A percentile compares a stretch with the other conserved stretches of the same genome.
phyloP scores from a whole-genome alignment of 2,888 invertebrate genomes.

The Octonoba sinensis region DNA sequence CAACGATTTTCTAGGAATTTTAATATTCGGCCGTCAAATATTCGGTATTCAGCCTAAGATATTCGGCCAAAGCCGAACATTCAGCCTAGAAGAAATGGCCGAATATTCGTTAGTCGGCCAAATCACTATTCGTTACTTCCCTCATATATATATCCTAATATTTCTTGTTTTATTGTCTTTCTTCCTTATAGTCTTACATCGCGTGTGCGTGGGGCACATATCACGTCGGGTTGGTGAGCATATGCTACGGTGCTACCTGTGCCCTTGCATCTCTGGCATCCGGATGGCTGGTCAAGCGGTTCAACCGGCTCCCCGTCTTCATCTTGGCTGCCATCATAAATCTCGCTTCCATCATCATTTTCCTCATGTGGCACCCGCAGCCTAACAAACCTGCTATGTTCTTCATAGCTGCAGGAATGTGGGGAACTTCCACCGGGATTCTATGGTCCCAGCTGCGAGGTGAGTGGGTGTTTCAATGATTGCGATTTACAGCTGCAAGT shows the following conservation, averaged over 20 bases:
- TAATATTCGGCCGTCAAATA: too few species aligned
- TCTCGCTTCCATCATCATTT: conserved; percentile 82
- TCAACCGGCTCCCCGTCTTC: conserved; percentile 88
- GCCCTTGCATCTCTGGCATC: conserved; percentile 91
- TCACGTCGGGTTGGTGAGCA: conserved; percentile 96
- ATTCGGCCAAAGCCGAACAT: too few species aligned
- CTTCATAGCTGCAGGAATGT: conserved; percentile 89
- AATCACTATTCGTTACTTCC: too few species aligned
- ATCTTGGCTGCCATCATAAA: conserved; percentile 83
- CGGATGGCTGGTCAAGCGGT: conserved; percentile 91
- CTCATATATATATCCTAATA: too few species aligned
- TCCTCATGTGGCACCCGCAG: conserved; percentile 88
- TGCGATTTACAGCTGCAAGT: too few species aligned
- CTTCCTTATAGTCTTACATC: conserved; percentile 80
- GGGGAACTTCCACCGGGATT: conserved; percentile 96
- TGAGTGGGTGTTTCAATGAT: too few species aligned
- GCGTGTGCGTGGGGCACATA: conserved; percentile 88
- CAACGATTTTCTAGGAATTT: too few species aligned
- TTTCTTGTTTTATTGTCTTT: conserved; percentile 4
- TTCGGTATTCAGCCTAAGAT: too few species aligned
- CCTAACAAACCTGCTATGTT: conserved; percentile 85
- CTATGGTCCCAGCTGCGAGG: conserved; percentile 98
- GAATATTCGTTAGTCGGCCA: too few species aligned
- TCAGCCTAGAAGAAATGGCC: too few species aligned
- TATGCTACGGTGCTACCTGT: conserved; percentile 94